Percentiles rank a stretch among this genome's conserved stretches.
These are phyloP conservation scores for Nasonia longicornis DNA, from an alignment of 1,140 invertebrate species.

Conservation along the genomic window DNA sequence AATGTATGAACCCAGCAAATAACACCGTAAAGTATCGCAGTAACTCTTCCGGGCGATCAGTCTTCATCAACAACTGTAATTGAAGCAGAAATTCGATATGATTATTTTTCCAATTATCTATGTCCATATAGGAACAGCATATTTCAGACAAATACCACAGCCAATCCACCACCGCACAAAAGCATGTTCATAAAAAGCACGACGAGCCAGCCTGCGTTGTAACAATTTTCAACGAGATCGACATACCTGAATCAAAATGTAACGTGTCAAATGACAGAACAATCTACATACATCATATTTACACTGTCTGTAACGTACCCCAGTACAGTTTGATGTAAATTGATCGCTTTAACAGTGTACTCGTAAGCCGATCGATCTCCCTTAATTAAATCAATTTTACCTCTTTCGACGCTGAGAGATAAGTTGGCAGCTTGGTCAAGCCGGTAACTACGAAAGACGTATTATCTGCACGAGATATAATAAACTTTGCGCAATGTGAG, in stretches of 20 bases:
- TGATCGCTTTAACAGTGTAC: background rate
- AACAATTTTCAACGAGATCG: slow-evolving; percentile 8
- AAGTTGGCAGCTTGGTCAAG: background rate
- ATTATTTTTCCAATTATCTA: background rate
- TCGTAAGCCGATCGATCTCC: background rate
- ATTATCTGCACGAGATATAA: background rate
- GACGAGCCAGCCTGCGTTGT: background rate
- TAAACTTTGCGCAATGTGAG: background rate
- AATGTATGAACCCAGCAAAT: background rate
- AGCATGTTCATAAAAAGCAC: slow-evolving; percentile 16
- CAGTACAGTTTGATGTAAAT: slow-evolving; percentile 8
- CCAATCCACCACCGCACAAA: slow-evolving; percentile 7
- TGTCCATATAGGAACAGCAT: background rate
- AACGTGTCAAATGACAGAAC: background rate
- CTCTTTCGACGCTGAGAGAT: background rate
- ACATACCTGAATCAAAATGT: slow-evolving; percentile 7
- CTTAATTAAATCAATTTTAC: too few species aligned
- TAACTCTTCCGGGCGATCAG: background rate
- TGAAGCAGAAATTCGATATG: background rate
- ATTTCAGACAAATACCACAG: background rate
- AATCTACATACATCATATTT: background rate
- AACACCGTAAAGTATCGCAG: background rate
- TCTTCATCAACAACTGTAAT: background rate
- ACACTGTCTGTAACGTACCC: background rate
- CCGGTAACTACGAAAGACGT: background rate